Evolutionary conservation across 92 coral and sea anemone genomes (phyloP), one percentile per base, ranked within the genome.

Genomic region (Porites cylindrica): DNA sequence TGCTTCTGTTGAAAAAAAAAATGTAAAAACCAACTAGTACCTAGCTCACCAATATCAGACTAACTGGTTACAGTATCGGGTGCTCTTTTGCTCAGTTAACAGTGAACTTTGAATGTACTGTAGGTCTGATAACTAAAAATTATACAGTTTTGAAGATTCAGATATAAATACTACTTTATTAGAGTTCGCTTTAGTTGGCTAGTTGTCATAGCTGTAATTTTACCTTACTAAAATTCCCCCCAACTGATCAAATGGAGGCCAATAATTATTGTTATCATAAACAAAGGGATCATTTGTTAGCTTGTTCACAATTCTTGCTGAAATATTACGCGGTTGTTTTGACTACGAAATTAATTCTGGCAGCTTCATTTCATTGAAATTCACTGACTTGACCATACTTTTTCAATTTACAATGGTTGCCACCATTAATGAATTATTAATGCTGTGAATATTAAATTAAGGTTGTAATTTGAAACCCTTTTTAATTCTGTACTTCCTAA

Each of bases 121-220:
- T 10, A 56, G 8, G 61, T 9, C 61, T 3, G 14, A 56, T 56
- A 56, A 56, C 3, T 56, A 56, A 3, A 56, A 10, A 56, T 14
- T 10, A 56, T 10, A 56, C 16, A 10, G 11, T 56, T 10, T 56
- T 56, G 61, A 56, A 10, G 61, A 56, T 14, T 56, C 17, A 56
- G 61, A 14, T 56, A 10, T 14, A 10, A 2, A 10, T 56, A 56
- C 16, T 56, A 10, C 12, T 14, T 3, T 56, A 10, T 56, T 20
- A 6, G 9, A 29, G 81, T 26, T 20, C n/a, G 20, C 19, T 12
- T 29, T 54, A 54, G 56, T 81, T 38, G 47, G 47, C 52, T 43
- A 13, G 85, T 81, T 72, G 78, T 66, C 26, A 75, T 77, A 70
- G 70, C 53, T 83, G 62, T 56, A 63, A 18, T 20, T 56, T 51